phyloP scores from a whole-genome alignment of 2,797 vertebrate species.

The Benthosema pterotum region DNA sequence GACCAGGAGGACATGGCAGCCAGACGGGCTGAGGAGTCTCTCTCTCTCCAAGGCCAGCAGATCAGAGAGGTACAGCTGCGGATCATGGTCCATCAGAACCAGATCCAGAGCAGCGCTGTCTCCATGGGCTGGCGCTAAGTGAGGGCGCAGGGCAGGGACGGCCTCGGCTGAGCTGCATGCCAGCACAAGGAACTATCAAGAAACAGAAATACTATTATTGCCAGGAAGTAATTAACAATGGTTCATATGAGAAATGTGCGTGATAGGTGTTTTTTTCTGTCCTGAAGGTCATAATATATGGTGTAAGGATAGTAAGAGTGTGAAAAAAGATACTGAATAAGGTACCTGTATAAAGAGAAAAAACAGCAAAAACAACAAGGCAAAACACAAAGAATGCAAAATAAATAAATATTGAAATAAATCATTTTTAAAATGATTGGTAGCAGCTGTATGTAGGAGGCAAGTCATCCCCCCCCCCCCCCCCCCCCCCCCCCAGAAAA shows the following conservation, averaged over 20 bases:
- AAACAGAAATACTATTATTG: not conserved
- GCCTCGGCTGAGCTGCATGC: slow-evolving; percentile 61
- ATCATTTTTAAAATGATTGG: too few relatives aligned
- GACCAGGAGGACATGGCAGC: slow-evolving; percentile 66
- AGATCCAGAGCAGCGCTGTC: slow-evolving; percentile 44
- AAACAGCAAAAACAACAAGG: too few relatives aligned
- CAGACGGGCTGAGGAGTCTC: slow-evolving; percentile 54
- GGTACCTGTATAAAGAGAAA: too few relatives aligned
- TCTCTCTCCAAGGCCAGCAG: slow-evolving; percentile 64
- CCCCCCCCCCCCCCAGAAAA: too few relatives aligned
- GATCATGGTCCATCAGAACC: slow-evolving; percentile 76
- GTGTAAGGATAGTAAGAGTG: too few relatives aligned
- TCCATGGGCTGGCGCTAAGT: slow-evolving; percentile 24
- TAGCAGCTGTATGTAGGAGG: too few relatives aligned
- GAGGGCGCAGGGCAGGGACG: slow-evolving; percentile 47
- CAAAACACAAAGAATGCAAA: too few relatives aligned
- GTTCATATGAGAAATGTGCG: not conserved
- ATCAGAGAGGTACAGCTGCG: slow-evolving; percentile 64
- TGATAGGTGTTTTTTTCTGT: too few relatives aligned
- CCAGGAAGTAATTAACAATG: not conserved
- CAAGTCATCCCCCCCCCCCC: too few relatives aligned
- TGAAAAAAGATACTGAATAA: too few relatives aligned
- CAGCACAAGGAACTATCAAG: slow-evolving; percentile 74
- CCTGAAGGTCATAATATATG: too few relatives aligned
- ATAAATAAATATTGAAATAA: too few relatives aligned